These are phyloP conservation scores for Nasonia vitripennis DNA, from an alignment of 1,140 invertebrate species.

Conservation along the genomic window DNA sequence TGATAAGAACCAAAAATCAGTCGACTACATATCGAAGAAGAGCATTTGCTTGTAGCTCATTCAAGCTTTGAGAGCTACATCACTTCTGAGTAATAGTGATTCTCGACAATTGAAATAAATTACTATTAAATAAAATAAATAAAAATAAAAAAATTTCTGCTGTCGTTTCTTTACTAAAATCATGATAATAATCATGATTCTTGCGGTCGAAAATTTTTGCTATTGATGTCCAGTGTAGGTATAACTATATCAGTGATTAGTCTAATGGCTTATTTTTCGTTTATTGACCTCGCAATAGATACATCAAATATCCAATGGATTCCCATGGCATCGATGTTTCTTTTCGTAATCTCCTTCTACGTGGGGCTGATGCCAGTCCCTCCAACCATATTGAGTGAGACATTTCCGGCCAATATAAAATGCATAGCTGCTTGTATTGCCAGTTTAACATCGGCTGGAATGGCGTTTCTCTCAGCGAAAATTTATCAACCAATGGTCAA, in stretches of 20 bases:
- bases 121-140: too few relatives aligned
- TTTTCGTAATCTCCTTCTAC: conserved; percentile 35
- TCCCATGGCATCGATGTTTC: conserved; percentile 49
- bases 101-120: too few relatives aligned
- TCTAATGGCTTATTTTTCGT: conserved; percentile 79
- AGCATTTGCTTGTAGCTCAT: too few relatives aligned
- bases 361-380: conserved; percentile 83
- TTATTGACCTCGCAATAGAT: conserved; percentile 73
- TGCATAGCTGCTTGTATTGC: conserved; percentile 81
- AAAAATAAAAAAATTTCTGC: too few relatives aligned
- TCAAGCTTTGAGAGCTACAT: too few relatives aligned
- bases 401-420: conserved; percentile 82
- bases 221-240: conserved; percentile 76
- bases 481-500: conserved; percentile 80
- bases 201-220: conserved; percentile 81
- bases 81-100: too few relatives aligned
- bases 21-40: too few relatives aligned
- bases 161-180: too few relatives aligned
- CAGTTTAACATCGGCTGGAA: conserved; percentile 81
- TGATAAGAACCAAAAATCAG: too few relatives aligned
- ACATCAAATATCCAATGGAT: conserved; percentile 60
- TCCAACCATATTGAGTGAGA: conserved; percentile 81
- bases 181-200: conserved; percentile 73
- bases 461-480: conserved; percentile 84
- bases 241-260: conserved; percentile 75